Evolutionary conservation across 2,797 vertebrate genomes (phyloP).

Genomic region (Amblyraja radiata): DNA sequence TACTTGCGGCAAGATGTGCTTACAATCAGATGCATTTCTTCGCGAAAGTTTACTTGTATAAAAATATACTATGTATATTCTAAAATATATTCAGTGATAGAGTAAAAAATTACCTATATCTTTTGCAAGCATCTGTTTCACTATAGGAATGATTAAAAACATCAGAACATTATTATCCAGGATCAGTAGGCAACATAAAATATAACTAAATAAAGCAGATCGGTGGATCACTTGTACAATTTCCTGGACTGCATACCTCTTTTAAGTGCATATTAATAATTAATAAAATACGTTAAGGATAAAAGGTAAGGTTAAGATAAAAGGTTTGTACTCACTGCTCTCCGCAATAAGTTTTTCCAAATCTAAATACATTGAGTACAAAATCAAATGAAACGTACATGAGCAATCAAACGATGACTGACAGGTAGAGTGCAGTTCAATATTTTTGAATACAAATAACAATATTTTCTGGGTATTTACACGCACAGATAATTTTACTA

Average conservation of each 20-base stretch:
- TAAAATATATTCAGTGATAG: background rate
- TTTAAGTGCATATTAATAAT: background rate
- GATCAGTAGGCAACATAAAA: background rate
- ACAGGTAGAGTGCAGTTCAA: too few species aligned
- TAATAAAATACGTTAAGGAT: background rate
- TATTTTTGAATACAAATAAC: too few species aligned
- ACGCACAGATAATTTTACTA: too few species aligned
- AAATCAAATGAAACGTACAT: background rate
- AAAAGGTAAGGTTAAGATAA: background rate
- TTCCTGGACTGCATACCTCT: background rate
- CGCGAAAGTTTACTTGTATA: too few species aligned
- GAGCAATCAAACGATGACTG: background rate
- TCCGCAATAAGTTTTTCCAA: conserved; percentile 16
- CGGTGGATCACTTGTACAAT: too few species aligned
- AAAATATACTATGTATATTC: background rate
- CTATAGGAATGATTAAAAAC: background rate
- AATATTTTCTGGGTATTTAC: too few species aligned
- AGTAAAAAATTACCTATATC: background rate
- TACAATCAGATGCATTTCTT: too few species aligned
- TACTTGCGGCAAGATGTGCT: too few species aligned
- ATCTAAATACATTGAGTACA: background rate
- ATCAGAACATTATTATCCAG: too few species aligned
- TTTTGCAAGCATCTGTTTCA: conserved; percentile 27
- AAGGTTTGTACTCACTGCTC: background rate
- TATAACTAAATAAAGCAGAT: too few species aligned